These are phyloP conservation scores for Torymus auratus DNA, from an alignment of 2,888 invertebrate genomes.

Conservation along the genomic window DNA sequence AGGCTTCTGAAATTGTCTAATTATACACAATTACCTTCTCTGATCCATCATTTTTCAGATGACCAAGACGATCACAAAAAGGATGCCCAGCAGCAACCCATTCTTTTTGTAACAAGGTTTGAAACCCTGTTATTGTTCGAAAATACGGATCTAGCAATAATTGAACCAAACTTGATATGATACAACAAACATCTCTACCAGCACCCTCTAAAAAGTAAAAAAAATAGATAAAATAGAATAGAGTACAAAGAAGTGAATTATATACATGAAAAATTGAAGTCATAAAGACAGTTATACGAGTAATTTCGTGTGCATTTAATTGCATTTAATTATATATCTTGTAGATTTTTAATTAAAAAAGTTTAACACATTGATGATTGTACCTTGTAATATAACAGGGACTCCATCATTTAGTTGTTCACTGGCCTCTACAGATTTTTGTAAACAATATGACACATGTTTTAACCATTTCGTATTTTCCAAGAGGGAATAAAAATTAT, in stretches of 20 bases:
- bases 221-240: not conserved
- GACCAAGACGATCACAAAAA: slow-evolving; percentile 86
- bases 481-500: slow-evolving; percentile 86
- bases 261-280: not conserved
- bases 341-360: slow-evolving; percentile 1
- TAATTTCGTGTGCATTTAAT: too few species aligned
- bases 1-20: not conserved
- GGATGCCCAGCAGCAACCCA: slow-evolving; percentile 97
- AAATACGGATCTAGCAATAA: slow-evolving; percentile 90
- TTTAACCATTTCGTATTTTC: slow-evolving; percentile 92
- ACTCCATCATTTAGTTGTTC: slow-evolving; percentile 81
- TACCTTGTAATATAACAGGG: slow-evolving; percentile 92
- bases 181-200: slow-evolving; percentile 91
- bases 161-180: slow-evolving; percentile 92
- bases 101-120: slow-evolving; percentile 94
- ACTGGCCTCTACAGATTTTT: slow-evolving; percentile 86
- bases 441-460: slow-evolving; percentile 87
- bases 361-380: slow-evolving; percentile 10
- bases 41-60: slow-evolving; percentile 80
- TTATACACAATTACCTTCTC: slow-evolving; percentile 76
- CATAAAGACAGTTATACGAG: not conserved
- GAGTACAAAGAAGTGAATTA: not conserved
- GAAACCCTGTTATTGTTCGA: slow-evolving; percentile 91
- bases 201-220: slow-evolving; percentile 80
- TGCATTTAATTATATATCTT: not conserved